Base-by-base conservation (phyloP, 2,113 vertebrate species). In the Alouatta palliata region DNA sequence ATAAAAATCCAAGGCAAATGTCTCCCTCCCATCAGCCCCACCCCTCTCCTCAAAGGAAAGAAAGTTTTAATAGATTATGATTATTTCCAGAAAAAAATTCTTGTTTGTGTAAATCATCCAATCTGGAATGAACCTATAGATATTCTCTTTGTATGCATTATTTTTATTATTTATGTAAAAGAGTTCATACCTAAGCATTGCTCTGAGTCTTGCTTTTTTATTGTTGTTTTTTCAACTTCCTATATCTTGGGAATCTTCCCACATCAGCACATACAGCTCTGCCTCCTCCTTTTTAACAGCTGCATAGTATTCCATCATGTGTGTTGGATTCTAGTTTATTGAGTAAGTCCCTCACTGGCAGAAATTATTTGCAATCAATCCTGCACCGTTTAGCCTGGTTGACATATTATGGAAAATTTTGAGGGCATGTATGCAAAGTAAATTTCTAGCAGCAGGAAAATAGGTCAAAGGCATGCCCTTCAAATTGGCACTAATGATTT, bases 21-120 rank as follows among this genome's bases (percentile, higher is more conserved):
- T 43, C 14, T 64, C n/a, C 13, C 40, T 82, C n/a, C 4, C 82
- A 96, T 95, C 45, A 56, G 80, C 66, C 23, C 30, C 58, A 71
- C 35, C 16, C 5, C 14, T 89, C 43, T 95, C 32, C n/a, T 13
- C 20, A 54, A 86, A 88, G 49, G 61, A 93, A 88, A 71, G 40
- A n/a, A 71, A 40, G 35, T 86, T 40, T 90, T 85, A 47, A 66
- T 64, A 45, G 7, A 71, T 87, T 66, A 6, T 64, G 45, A 68
- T 85, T 68, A 88, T 87, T 93, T 89, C 14, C 45, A 83, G 81
- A 80, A 54, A 73, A 92, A 91, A 76, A 27, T 35, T 27, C n/a
- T 16, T 23, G 19, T 56, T 90, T 58, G 23, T 66, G 37, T 91
- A 91, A 95, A 90, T 1, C 40, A 70, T 71, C 70, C 32, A 77